These are phyloP conservation scores for Drosophila sordidula DNA, from an alignment of 2,888 invertebrate genomes.

Conservation along the genomic window DNA sequence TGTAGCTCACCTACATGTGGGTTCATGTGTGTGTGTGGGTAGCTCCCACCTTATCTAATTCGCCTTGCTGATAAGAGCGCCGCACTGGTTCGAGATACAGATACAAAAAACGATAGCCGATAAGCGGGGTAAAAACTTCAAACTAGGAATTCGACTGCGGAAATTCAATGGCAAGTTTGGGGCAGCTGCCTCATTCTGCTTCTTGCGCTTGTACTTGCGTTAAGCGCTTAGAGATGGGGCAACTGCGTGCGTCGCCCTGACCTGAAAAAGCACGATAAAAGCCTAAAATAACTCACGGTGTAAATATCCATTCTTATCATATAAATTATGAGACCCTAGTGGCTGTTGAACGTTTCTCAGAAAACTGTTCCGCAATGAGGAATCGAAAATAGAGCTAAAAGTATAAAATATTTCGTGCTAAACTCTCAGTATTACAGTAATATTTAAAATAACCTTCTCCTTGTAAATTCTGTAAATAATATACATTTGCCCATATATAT, in stretches of 20 bases:
- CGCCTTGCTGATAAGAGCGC: conserved; percentile 57
- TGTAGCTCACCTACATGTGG: conserved; percentile 9
- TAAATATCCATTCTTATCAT: conserved; percentile 16
- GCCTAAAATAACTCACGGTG: conserved; percentile 2
- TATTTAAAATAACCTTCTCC: no score
- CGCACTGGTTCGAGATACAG: conserved; percentile 9
- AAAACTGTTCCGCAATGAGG: background rate
- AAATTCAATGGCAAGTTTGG: conserved; percentile 74
- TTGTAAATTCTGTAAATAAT: no score
- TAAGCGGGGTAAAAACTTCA: conserved; percentile 31
- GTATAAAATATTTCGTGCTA: no score
- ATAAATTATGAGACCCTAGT: background rate
- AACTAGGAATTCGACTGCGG: conserved; percentile 36
- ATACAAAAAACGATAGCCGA: conserved; percentile 27
- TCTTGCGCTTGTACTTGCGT: conserved; percentile 21
- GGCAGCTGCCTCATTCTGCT: conserved; percentile 12
- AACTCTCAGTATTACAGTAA: no score
- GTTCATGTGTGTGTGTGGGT: conserved; percentile 22
- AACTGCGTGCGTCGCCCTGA: conserved; percentile 23
- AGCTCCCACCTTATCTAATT: conserved; percentile 36
- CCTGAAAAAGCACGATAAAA: conserved; percentile 35
- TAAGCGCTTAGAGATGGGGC: conserved; percentile 24
- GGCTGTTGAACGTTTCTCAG: background rate
- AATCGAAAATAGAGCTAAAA: no score
- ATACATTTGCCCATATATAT: no score